phyloP scores from a whole-genome alignment of 1,140 invertebrate species.

The Bombus waltoni region DNA sequence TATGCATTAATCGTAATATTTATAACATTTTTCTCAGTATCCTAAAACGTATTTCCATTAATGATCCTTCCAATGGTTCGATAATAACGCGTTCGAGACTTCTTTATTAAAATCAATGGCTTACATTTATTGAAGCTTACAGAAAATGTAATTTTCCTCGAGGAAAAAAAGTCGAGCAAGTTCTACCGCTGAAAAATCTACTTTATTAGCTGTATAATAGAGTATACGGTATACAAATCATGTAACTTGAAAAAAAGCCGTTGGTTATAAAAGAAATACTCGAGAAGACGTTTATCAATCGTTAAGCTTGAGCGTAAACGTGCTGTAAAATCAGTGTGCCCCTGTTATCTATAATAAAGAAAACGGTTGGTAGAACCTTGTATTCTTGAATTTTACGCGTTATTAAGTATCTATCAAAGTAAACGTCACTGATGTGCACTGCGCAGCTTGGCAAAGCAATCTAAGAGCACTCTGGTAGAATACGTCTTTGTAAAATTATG shows the following conservation, averaged over 20 bases:
- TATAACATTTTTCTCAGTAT: neutral
- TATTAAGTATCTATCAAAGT: slow-evolving; percentile 57
- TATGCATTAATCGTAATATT: too few relatives aligned
- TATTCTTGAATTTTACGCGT: slow-evolving; percentile 61
- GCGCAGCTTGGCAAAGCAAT: slow-evolving; percentile 45
- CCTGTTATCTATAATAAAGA: slow-evolving; percentile 44
- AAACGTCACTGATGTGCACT: slow-evolving; percentile 34
- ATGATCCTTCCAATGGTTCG: neutral
- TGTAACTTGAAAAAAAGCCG: neutral
- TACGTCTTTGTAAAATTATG: slow-evolving; percentile 65
- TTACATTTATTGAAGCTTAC: neutral
- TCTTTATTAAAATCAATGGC: neutral
- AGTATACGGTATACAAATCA: neutral
- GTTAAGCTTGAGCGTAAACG: neutral
- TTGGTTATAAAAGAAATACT: neutral
- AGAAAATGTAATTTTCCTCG: neutral
- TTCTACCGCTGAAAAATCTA: neutral
- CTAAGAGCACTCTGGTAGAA: slow-evolving; percentile 54
- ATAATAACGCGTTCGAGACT: too few relatives aligned
- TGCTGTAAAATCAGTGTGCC: slow-evolving; percentile 21
- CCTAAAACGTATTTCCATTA: neutral
- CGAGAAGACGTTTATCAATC: slow-evolving; percentile 1
- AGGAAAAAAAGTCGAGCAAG: neutral
- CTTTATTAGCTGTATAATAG: neutral
- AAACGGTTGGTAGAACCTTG: slow-evolving; percentile 34